phyloP scores from a whole-genome alignment of 1,140 invertebrate genomes.

The Micrasema longulum region DNA sequence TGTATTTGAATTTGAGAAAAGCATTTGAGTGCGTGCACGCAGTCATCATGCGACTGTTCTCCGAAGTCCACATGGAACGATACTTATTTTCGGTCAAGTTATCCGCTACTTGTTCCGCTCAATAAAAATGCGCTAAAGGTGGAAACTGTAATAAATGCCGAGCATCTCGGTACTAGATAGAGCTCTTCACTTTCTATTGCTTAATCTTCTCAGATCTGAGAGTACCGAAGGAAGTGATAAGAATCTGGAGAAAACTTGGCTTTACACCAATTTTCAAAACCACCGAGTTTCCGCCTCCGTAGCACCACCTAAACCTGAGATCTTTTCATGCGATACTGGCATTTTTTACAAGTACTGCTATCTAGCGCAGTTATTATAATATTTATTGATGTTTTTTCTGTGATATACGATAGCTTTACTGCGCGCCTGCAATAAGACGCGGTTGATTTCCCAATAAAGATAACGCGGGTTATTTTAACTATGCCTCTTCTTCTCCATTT shows the following conservation, averaged over 20 bases:
- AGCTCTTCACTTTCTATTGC: conserved; percentile 5
- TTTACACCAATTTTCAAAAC: conserved; percentile 21
- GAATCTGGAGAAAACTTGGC: conserved; percentile 24
- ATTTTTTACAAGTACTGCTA: not conserved
- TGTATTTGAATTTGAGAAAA: not conserved
- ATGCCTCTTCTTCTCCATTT: no score
- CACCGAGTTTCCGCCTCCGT: conserved; percentile 4
- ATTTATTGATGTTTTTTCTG: no score
- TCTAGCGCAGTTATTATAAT: no score
- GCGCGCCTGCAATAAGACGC: no score
- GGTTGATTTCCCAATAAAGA: no score
- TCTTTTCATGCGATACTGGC: not conserved
- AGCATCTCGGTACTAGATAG: conserved; percentile 8
- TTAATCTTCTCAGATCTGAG: conserved; percentile 16
- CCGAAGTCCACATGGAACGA: not conserved
- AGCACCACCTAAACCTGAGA: not conserved
- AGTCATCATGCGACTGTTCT: no score
- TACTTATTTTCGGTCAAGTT: not conserved
- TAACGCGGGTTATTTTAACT: no score
- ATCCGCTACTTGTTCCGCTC: conserved; percentile 2
- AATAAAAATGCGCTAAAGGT: conserved; percentile 11
- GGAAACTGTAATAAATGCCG: conserved; percentile 7
- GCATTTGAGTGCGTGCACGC: not conserved
- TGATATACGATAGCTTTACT: no score
- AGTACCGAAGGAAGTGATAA: not conserved